Base-by-base conservation (phyloP, 2,113 vertebrate species). In the Pygoscelis adeliae region DNA sequence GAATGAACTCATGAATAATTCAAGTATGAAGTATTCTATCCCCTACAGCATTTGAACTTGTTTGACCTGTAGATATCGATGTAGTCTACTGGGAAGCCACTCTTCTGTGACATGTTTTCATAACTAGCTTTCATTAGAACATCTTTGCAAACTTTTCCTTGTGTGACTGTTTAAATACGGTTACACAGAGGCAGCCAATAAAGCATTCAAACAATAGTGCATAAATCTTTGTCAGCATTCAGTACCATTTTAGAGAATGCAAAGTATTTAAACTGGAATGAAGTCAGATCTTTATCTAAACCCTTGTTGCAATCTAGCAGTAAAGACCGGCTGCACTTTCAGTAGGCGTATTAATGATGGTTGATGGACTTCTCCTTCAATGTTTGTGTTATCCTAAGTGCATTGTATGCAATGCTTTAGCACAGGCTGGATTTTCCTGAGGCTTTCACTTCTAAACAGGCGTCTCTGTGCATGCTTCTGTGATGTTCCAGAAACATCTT, bases 1-100 rank as follows among this genome's bases (percentile, higher is more conserved):
- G 78, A 93, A 96, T 71, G 63, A 94, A 90, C 29, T 82, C 23
- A 94, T 97, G 49, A 94, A 92, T 96, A 93, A 94, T 95, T 38
- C 13, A 72, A 34, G 6, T 79, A n/a, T 15, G 71, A 82, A 86
- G 27, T 25, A 52, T 53, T 88, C 32, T 91, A 38, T 82, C 36
- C 67, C 88, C 52, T 55, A 36, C 46, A 94, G 72, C 66, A 61
- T 96, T 96, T 95, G n/a, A 89, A 78, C 58, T 89, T 93, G 78
- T 96, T 94, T 93, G 78, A 84, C 78, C 93, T 95, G 71, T 86
- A 95, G 86, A 69, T 96, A 70, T 72, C 61, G 34, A 25, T 61
- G 87, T 70, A 92, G 47, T 79, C 61, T 94, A 5, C 63, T 88
- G 92, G 74, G 83, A 90, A 96, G 49, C 42, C 25, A 26, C 61